Base-by-base conservation (phyloP, 2,888 invertebrate genomes). In the Torymus auratus region DNA sequence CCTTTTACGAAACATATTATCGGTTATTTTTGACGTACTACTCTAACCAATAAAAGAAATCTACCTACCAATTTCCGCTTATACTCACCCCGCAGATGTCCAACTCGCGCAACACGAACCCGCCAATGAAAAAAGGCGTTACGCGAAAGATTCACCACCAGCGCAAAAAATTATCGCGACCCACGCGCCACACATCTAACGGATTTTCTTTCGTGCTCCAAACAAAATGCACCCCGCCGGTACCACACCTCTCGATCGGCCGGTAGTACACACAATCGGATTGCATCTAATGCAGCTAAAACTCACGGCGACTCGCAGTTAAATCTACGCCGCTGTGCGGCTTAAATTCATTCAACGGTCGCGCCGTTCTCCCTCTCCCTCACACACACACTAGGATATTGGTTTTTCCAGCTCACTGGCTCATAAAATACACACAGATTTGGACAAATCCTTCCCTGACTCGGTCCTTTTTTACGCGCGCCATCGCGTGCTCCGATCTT, bases 361-460 rank as follows among this genome's bases (percentile, higher is more conserved):
- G 20, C 60, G 41, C 52, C 60, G 55, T 74, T 61, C n/a, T 60
- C 20, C 20, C 20, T 10, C 61, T 4, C 20, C 1, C 2, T 12
- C 13, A 60, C 65, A 64, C 50, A 12, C 50, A n/a, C 60, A 15
- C 20, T 64, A 41, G 82, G 76, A 70, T 82, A 82, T 79, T 78
- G 82, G 82, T 82, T 82, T 82, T 82, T 79, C 77, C 56, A 62
- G 65, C 56, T 70, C 80, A 71, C 72, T 78, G 74, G 41, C 78
- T 80, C 82, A 82, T 82, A 82, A 82, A 82, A 82, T 78, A 80
- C 74, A 78, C 69, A 78, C 69, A 82, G 79, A 79, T 82, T 82
- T 65, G 72, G 56, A 76, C 76, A 79, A 82, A 82, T 79, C 76
- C 82, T 15, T 17, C 41, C 13, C 50, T 0, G 7, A 28, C 65